Percentiles rank a stretch among this genome's conserved stretches.
Conservation (phyloP, 2,888 invertebrate species). For the Lasioglossum zephyrum region DNA sequence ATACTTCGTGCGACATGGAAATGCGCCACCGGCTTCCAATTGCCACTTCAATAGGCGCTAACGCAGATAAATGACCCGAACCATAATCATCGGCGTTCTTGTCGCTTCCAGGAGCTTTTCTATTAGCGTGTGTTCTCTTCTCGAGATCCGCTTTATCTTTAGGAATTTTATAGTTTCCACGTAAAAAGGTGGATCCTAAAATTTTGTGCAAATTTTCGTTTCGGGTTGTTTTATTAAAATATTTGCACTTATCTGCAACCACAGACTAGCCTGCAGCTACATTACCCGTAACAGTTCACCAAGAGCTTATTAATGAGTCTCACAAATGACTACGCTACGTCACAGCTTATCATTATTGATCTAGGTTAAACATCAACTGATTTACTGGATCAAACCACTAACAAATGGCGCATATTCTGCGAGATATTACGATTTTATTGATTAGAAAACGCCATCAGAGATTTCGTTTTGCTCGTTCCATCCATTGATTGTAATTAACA, state of each 20-base stretch:
- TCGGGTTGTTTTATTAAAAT: not conserved
- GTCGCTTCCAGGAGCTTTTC: conserved; percentile 46
- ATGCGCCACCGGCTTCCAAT: conserved; percentile 67
- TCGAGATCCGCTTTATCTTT: conserved; percentile 5
- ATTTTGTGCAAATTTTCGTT: not conserved
- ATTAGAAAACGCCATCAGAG: not conserved
- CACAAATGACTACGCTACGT: not conserved
- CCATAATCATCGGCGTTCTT: conserved; percentile 57
- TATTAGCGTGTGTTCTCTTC: conserved; percentile 36
- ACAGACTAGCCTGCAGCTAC: not conserved
- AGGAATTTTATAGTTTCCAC: conserved; percentile 18
- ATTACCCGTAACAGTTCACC: not conserved
- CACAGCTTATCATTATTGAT: not conserved
- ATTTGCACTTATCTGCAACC: not conserved
- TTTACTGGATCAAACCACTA: not conserved
- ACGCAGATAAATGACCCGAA: conserved; percentile 75
- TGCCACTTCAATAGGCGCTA: conserved; percentile 74
- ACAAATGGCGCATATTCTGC: not conserved
- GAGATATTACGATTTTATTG: not conserved
- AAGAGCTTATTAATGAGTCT: not conserved
- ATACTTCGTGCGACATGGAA: conserved; percentile 59
- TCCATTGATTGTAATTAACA: not conserved
- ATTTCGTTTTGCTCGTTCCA: not conserved
- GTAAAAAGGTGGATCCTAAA: not conserved
- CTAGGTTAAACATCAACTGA: not conserved